These are phyloP conservation scores for Calephelis perditalis DNA, from an alignment of 2,888 invertebrate genomes.

Conservation along the genomic window DNA sequence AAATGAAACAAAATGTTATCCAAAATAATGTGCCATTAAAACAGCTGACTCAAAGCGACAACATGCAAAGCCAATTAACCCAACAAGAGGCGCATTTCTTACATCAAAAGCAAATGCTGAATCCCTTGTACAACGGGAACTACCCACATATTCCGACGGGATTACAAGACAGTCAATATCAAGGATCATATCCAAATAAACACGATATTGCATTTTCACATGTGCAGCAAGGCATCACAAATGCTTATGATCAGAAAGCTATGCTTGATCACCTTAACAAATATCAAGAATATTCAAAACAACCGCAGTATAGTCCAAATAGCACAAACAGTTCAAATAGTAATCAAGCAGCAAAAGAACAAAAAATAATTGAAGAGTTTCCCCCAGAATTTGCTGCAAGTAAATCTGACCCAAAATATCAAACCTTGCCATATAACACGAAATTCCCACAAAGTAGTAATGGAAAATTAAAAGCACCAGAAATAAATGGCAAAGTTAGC, in stretches of 20 bases:
- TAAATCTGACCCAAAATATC: conserved; percentile 94
- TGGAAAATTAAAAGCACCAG: conserved; percentile 56
- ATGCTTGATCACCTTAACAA: conserved; percentile 67
- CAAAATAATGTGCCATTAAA: conserved; percentile 76
- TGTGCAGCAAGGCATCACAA: conserved; percentile 69
- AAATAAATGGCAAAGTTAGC: conserved; percentile 55
- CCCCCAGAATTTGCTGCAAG: conserved; percentile 85
- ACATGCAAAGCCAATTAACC: conserved; percentile 65
- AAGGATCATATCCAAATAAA: conserved; percentile 60
- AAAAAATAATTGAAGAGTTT: conserved; percentile 74
- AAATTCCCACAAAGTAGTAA: conserved; percentile 84
- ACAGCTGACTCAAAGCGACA: conserved; percentile 69
- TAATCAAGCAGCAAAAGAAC: conserved; percentile 67
- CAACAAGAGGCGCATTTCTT: conserved; percentile 72
- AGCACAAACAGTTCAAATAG: conserved; percentile 72
- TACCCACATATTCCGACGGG: conserved; percentile 53
- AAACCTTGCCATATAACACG: conserved; percentile 93
- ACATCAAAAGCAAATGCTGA: conserved; percentile 75
- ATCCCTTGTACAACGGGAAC: conserved; percentile 64
- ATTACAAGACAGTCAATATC: conserved; percentile 60
- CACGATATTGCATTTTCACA: conserved; percentile 59
- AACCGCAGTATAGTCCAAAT: conserved; percentile 78
- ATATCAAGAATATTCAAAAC: conserved; percentile 70
- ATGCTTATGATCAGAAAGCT: conserved; percentile 66
- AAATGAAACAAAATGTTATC: conserved; percentile 68